Evolutionary conservation across 1,140 invertebrate genomes (phyloP).

Genomic region (Drepana arcuata): DNA sequence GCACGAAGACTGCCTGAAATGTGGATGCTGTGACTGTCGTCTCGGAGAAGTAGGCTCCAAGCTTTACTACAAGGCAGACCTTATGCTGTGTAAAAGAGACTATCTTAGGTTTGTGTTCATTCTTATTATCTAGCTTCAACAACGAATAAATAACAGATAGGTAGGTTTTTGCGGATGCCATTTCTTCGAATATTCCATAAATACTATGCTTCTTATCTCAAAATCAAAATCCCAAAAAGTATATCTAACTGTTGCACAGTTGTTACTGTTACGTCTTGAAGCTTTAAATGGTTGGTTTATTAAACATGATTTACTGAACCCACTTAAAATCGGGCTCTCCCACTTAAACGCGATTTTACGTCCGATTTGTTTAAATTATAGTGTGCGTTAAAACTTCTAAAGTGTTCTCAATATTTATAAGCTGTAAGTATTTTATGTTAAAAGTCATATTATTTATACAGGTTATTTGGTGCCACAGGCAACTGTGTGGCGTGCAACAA

Average conservation of each 20-base stretch:
- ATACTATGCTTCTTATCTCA: too few relatives aligned
- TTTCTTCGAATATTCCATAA: too few relatives aligned
- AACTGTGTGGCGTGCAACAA: constrained; percentile 94
- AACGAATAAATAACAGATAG: too few relatives aligned
- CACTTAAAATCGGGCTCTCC: too few relatives aligned
- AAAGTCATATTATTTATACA: constrained; percentile 48
- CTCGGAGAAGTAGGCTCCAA: constrained; percentile 94
- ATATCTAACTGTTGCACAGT: too few relatives aligned
- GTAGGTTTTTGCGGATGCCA: too few relatives aligned
- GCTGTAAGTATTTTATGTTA: constrained; percentile 24
- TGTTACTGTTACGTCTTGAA: constrained; percentile 7
- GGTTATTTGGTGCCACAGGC: constrained; percentile 93
- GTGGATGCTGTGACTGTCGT: constrained; percentile 92
- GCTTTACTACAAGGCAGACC: constrained; percentile 92
- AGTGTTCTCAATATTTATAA: constrained; percentile 23
- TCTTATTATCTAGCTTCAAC: too few relatives aligned
- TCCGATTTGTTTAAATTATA: constrained; percentile 5
- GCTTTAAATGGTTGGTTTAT: constrained; percentile 4
- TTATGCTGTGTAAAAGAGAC: constrained; percentile 93
- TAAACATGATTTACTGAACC: too few relatives aligned
- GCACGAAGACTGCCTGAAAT: constrained; percentile 96
- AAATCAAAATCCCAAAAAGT: too few relatives aligned
- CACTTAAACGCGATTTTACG: neutral
- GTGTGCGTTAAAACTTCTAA: constrained; percentile 15
- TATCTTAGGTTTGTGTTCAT: constrained; percentile 88